Evolutionary conservation across 1,140 invertebrate genomes (phyloP).

Genomic region (Bacillus rossius): DNA sequence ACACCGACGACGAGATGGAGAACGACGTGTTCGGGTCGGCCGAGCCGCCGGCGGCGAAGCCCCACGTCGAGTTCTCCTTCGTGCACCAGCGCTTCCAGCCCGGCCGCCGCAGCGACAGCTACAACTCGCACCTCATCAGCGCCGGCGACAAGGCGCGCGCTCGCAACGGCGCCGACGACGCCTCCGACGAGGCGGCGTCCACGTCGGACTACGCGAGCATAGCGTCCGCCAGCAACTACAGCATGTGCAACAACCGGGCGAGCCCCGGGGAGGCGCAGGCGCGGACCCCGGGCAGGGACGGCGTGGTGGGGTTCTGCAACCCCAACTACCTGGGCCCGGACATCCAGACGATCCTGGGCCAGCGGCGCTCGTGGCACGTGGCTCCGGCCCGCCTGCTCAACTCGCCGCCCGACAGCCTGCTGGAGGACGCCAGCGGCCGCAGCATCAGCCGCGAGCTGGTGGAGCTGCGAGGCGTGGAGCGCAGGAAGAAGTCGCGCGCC

Average conservation of each 20-base stretch:
- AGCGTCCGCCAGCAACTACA: conserved; percentile 48
- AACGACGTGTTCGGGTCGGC: conserved; percentile 26
- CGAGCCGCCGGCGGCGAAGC: conserved; percentile 12
- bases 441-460: conserved; percentile 23
- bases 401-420: conserved; percentile 47
- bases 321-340: conserved; percentile 67
- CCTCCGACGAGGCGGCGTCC: conserved; percentile 53
- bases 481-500: conserved; percentile 42
- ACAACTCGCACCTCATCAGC: conserved; percentile 52
- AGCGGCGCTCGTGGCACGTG: conserved; percentile 9
- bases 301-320: conserved; percentile 61
- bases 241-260: conserved; percentile 22
- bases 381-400: conserved; percentile 42
- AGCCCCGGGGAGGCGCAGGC: conserved; percentile 17
- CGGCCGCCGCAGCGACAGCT: conserved; percentile 46
- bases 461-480: conserved; percentile 8
- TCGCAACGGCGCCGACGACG: conserved; percentile 54
- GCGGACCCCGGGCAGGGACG: conserved; percentile 24
- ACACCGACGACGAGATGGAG: conserved; percentile 61
- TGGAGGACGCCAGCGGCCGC: conserved; percentile 44
- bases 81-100: conserved; percentile 30
- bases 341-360: conserved; percentile 40
- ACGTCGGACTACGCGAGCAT: conserved; percentile 72
- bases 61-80: conserved; percentile 20
- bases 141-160: conserved; percentile 46